phyloP scores from a whole-genome alignment of 2,888 invertebrate genomes.

The Villa cingulata region DNA sequence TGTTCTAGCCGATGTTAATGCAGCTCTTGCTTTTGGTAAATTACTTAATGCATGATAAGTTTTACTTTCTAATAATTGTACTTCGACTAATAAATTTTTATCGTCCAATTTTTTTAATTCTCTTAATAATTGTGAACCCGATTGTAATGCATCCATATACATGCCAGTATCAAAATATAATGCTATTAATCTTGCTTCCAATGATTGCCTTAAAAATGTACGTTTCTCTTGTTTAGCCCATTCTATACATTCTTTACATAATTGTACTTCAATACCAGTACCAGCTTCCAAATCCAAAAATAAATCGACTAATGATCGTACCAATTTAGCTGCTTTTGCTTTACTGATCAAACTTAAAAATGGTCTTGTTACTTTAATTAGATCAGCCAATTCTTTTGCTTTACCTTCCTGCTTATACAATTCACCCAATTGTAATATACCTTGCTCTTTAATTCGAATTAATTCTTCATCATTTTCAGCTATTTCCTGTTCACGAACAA shows the following conservation, averaged over 20 bases:
- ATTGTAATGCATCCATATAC: constrained; percentile 71
- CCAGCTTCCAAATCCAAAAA: constrained; percentile 94
- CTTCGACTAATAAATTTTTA: constrained; percentile 96
- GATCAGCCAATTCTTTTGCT: constrained; percentile 78
- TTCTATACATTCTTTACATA: constrained; percentile 96
- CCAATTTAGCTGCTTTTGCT: constrained; percentile 97
- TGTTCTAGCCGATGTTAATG: constrained; percentile 94
- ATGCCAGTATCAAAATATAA: constrained; percentile 86
- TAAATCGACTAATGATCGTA: constrained; percentile 90
- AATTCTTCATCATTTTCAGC: constrained; percentile 78
- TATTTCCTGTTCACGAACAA: constrained; percentile 61
- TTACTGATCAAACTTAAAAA: constrained; percentile 92
- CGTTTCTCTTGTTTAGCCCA: constrained; percentile 98
- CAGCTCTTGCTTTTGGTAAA: constrained; percentile 89
- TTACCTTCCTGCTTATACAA: constrained; percentile 86
- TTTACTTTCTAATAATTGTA: constrained; percentile 95
- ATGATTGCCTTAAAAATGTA: constrained; percentile 89
- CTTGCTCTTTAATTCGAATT: constrained; percentile 84
- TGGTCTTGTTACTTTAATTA: constrained; percentile 90
- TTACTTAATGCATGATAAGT: constrained; percentile 96
- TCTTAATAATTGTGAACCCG: constrained; percentile 75
- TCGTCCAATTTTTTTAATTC: constrained; percentile 99
- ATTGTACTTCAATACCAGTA: constrained; percentile 84
- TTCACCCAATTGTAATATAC: constrained; percentile 83
- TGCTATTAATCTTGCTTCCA: constrained; percentile 89